Evolutionary conservation across 1,140 invertebrate genomes (phyloP), one percentile per base, ranked within the genome.

Genomic region (Plodia interpunctella): DNA sequence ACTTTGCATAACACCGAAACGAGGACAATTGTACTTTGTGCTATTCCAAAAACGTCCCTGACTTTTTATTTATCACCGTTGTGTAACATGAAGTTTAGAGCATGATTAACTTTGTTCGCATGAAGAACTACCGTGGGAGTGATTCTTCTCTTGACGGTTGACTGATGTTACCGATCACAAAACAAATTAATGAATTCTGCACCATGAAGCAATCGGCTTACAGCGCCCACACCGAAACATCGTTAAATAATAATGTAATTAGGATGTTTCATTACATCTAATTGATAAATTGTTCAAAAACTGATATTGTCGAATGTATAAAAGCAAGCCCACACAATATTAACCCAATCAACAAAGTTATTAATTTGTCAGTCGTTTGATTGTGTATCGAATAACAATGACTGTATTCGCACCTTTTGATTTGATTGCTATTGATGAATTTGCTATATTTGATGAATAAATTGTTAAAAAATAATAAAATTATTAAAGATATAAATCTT

Each of bases 101-200:
- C 66, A 65, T 56, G 55, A 69, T 60, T 56, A 55, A 55, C 35
- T 60, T 65, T 63, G 62, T 73, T 68, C 71, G 67, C 65, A 30
- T 25, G 18, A 28, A 65, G 69, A 76, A 70, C 54, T 60, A 63
- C 65, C 79, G 77, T 84, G 81, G 79, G 81, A 84, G 74, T 68
- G 61, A 60, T 63, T 65, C 60, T 70, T 51, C 61, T 63, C 66
- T 76, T 76, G 72, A 83, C 73, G 78, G 55, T 81, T 84, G 80
- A 86, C 80, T 86, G 78, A 81, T 80, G 75, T 86, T 86, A 82
- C 79, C 68, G 72, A 84, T 79, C 72, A 74, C 70, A 76, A 75
- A 25, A 76, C 69, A 77, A 77, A 82, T 76, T 76, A 75, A 78
- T 78, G 68, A 71, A 60, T 63, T 58, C 66, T 71, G 25, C 38